phyloP scores from a whole-genome alignment of 2,113 vertebrate species.

The Neodon shergylaensis region DNA sequence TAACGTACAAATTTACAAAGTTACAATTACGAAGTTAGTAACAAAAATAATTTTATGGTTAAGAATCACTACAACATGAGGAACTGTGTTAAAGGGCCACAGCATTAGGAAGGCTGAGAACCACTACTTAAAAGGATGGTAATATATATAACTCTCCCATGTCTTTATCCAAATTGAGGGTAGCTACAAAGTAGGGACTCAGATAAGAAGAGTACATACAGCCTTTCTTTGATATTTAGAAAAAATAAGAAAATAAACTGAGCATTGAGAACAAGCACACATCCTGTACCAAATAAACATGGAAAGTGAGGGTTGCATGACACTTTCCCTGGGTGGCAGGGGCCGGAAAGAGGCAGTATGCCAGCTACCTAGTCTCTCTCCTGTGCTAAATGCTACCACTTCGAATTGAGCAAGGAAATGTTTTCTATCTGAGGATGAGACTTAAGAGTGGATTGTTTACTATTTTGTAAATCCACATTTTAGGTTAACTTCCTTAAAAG shows the following conservation, averaged over 20 bases:
- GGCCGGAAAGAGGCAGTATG: neutral
- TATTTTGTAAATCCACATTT: neutral
- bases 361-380: neutral
- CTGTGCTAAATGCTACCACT: neutral
- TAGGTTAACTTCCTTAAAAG: conserved; percentile 25
- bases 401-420: conserved; percentile 2
- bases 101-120: neutral
- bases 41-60: neutral
- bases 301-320: fast-evolving
- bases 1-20: too few relatives aligned
- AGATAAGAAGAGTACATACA: neutral
- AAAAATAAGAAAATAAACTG: neutral
- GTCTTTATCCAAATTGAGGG: neutral
- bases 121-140: neutral
- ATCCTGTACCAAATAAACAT: neutral
- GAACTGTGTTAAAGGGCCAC: neutral
- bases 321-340: too few relatives aligned
- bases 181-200: neutral
- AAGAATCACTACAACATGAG: neutral
- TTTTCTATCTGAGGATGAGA: neutral
- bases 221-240: conserved; percentile 18
- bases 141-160: neutral
- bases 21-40: neutral
- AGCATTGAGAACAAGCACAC: neutral
- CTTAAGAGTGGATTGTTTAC: neutral